phyloP scores from a whole-genome alignment of 1,140 invertebrate genomes.

The Diabrotica virgifera region DNA sequence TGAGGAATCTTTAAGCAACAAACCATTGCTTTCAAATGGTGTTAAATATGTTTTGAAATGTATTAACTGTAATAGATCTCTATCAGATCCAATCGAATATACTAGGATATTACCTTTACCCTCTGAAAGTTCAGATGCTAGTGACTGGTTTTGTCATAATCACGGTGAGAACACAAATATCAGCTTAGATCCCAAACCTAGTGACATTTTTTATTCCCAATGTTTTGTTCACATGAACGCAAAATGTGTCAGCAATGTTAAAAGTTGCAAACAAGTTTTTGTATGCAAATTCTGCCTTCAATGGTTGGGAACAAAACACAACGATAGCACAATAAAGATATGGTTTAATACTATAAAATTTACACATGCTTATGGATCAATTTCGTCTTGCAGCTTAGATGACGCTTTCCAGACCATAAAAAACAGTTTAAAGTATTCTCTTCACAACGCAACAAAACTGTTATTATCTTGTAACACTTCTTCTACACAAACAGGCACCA shows the following conservation, averaged over 20 bases:
- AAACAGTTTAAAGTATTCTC: constrained; percentile 49
- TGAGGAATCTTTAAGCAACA: constrained; percentile 37
- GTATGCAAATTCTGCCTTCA: constrained; percentile 55
- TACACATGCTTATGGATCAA: constrained; percentile 35
- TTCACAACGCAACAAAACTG: constrained; percentile 50
- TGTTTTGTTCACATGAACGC: constrained; percentile 52
- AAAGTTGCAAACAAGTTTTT: constrained; percentile 47
- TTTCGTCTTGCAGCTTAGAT: constrained; percentile 44
- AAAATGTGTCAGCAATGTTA: constrained; percentile 49
- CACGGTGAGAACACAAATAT: constrained; percentile 34
- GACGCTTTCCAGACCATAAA: constrained; percentile 54
- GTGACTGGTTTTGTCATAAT: constrained; percentile 58
- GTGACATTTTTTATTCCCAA: constrained; percentile 53
- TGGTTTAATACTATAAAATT: constrained; percentile 43
- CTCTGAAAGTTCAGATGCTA: constrained; percentile 52
- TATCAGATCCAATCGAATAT: constrained; percentile 47
- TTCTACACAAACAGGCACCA: constrained; percentile 42
- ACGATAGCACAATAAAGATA: constrained; percentile 32
- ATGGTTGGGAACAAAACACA: constrained; percentile 49
- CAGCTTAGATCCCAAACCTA: constrained; percentile 47
- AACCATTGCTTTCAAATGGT: constrained; percentile 46
- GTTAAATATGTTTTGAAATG: constrained; percentile 49
- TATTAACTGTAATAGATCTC: constrained; percentile 51
- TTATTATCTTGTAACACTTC: constrained; percentile 34
- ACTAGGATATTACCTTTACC: constrained; percentile 55